Percentiles rank a stretch among this genome's conserved stretches.
phyloP scores from a whole-genome alignment of 2,888 invertebrate species.

The Dioctria rufipes region DNA sequence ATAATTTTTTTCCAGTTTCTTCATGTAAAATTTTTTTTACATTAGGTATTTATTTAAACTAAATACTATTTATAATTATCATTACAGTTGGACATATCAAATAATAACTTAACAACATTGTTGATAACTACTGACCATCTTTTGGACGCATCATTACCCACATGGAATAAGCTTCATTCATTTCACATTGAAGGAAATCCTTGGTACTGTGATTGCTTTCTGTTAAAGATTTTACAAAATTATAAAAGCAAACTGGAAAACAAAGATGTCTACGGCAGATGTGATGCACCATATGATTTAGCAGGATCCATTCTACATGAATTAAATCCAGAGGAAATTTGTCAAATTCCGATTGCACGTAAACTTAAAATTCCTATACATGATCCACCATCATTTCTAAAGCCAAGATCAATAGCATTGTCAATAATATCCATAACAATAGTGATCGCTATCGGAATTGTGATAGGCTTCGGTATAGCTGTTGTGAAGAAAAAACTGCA shows the following conservation, averaged over 20 bases:
- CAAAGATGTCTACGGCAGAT: conserved; percentile 63
- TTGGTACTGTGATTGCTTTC: conserved; percentile 77
- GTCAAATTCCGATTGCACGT: conserved; percentile 49
- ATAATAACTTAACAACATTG: conserved; percentile 75
- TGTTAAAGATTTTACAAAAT: conserved; percentile 66
- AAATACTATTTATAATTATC: conserved; percentile 14
- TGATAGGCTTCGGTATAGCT: conserved; percentile 60
- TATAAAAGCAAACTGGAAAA: conserved; percentile 1
- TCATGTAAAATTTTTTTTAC: no score
- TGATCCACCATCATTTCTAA: conserved; percentile 54
- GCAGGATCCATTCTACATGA: conserved; percentile 66
- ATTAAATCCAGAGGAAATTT: conserved; percentile 61
- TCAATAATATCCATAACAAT: conserved; percentile 59
- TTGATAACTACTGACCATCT: conserved; percentile 54
- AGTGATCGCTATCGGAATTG: conserved; percentile 60
- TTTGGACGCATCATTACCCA: background rate
- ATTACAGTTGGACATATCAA: conserved; percentile 76
- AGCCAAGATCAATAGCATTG: conserved; percentile 59
- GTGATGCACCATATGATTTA: conserved; percentile 67
- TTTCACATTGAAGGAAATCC: conserved; percentile 77
- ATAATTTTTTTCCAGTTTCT: no score
- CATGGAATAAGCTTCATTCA: conserved; percentile 72
- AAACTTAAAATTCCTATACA: conserved; percentile 47
- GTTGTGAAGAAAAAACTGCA: conserved; percentile 56
- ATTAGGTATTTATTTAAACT: no score